These are phyloP conservation scores for Folsomia candida DNA, from an alignment of 2,888 invertebrate species.

Conservation along the genomic window DNA sequence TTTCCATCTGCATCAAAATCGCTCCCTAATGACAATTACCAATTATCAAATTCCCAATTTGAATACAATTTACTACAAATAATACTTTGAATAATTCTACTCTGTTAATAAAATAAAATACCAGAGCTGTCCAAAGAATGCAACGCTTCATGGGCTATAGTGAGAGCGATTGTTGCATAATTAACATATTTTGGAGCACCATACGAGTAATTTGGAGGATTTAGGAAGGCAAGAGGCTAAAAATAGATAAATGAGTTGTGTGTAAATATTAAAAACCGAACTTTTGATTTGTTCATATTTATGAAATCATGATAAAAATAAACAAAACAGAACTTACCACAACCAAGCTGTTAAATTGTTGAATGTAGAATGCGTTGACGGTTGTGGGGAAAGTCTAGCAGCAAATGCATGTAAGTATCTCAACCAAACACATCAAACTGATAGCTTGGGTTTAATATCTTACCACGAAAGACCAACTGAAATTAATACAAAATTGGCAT, in stretches of 20 bases:
- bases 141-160: slow-evolving; percentile 59
- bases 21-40: slow-evolving; percentile 41
- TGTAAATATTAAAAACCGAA: too few species aligned
- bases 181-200: slow-evolving; percentile 57
- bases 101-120: too few species aligned
- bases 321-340: slow-evolving; percentile 39
- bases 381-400: slow-evolving; percentile 56
- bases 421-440: too few species aligned
- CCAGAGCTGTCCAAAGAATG: slow-evolving; percentile 57
- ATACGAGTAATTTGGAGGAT: slow-evolving; percentile 57
- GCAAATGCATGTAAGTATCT: too few species aligned
- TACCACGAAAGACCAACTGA: slow-evolving; percentile 56
- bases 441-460: too few species aligned
- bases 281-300: too few species aligned
- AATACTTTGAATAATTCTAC: too few species aligned
- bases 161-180: slow-evolving; percentile 57
- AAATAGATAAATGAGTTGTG: too few species aligned
- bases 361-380: slow-evolving; percentile 59
- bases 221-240: slow-evolving; percentile 58
- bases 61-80: too few species aligned
- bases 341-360: slow-evolving; percentile 59
- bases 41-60: too few species aligned
- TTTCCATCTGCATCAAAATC: slow-evolving; percentile 54
- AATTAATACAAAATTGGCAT: slow-evolving; percentile 22
- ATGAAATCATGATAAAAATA: not conserved